Evolutionary conservation across 2,797 vertebrate species (phyloP).

Genomic region (Trichosurus vulpecula): DNA sequence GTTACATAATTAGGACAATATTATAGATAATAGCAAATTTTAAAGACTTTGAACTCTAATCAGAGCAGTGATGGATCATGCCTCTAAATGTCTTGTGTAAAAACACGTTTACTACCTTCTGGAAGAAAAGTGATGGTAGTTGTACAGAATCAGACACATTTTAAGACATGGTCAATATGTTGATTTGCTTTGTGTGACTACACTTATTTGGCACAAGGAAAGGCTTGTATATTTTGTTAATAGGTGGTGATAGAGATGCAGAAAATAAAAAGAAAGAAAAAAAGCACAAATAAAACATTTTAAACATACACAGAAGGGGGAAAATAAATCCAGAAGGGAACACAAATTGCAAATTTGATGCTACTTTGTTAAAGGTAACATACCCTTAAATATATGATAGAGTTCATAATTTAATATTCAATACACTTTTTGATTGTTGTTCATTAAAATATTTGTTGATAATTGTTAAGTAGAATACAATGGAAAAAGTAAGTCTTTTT

Average conservation of each 20-base stretch:
- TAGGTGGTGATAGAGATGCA: background rate
- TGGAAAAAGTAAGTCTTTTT: background rate
- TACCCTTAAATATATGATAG: background rate
- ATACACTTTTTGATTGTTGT: background rate
- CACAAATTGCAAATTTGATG: background rate
- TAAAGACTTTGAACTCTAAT: background rate
- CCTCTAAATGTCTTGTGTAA: background rate
- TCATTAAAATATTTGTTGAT: background rate
- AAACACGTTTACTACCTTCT: background rate
- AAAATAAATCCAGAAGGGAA: background rate
- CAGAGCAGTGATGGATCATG: background rate
- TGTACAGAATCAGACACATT: background rate
- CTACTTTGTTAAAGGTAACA: background rate
- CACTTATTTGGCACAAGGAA: background rate
- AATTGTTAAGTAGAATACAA: background rate
- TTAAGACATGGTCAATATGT: constrained; percentile 54
- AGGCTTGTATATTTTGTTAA: background rate
- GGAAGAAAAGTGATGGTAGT: background rate
- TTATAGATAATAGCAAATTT: background rate
- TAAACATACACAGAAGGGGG: background rate
- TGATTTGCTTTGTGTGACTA: background rate
- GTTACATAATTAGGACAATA: background rate
- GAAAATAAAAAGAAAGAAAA: background rate
- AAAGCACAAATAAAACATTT: background rate
- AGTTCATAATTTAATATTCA: background rate